phyloP scores from a whole-genome alignment of 2,888 invertebrate genomes.

The Balanococcus diminutus region DNA sequence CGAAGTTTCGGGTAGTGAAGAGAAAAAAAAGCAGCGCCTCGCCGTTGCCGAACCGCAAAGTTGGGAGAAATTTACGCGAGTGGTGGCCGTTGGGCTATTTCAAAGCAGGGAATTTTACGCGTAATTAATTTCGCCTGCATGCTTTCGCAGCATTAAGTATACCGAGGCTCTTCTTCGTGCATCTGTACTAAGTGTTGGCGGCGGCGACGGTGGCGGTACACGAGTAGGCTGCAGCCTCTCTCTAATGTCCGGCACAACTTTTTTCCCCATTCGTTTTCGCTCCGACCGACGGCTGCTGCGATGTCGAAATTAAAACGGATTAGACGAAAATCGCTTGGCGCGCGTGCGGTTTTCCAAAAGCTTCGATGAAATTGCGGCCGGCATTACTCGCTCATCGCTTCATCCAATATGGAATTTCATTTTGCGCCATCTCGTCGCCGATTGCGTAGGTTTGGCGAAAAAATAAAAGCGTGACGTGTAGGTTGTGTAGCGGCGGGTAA shows the following conservation, averaged over 20 bases:
- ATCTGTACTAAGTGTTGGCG: too few species aligned
- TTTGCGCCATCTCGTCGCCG: too few species aligned
- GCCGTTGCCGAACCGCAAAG: background rate
- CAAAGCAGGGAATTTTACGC: constrained; percentile 17
- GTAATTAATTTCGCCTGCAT: constrained; percentile 21
- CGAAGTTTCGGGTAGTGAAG: background rate
- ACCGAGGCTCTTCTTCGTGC: background rate
- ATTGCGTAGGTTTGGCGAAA: too few species aligned
- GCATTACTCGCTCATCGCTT: background rate
- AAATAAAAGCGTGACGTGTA: too few species aligned
- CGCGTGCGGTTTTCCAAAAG: background rate
- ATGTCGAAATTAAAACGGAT: background rate
- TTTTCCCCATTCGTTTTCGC: background rate
- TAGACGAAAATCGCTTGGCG: background rate
- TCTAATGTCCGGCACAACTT: background rate
- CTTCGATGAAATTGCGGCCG: background rate
- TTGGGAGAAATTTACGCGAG: constrained; percentile 15
- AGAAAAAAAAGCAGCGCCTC: background rate
- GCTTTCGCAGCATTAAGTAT: background rate
- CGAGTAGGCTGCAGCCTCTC: background rate
- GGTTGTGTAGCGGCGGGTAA: too few species aligned
- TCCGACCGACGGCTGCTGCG: background rate
- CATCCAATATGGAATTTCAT: too few species aligned
- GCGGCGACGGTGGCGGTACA: too few species aligned
- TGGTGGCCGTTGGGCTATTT: constrained; percentile 14